A percentile compares a stretch with the other conserved stretches of the same genome.
phyloP scores from a whole-genome alignment of 2,113 vertebrate species.

The Bombycilla garrulus region DNA sequence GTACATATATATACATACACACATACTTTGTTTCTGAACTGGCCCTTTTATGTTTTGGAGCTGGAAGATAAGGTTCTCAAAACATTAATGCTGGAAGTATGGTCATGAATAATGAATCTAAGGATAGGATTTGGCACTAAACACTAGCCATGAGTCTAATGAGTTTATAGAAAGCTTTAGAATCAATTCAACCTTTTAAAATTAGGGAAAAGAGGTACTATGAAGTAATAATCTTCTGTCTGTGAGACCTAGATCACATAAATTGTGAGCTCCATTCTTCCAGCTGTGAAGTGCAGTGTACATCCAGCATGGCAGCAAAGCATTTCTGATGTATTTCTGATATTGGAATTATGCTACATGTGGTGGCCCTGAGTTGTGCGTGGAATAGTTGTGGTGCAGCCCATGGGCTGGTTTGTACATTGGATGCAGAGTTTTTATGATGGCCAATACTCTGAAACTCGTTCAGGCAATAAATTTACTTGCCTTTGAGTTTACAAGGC shows the following conservation, averaged over 20 bases:
- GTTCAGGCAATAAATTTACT: conserved; percentile 82
- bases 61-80: not conserved
- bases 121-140: not conserved
- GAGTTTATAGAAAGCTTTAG: not conserved
- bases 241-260: not conserved
- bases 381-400: conserved; percentile 46
- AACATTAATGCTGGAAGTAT: not conserved
- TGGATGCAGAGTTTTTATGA: conserved; percentile 75
- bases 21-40: not conserved
- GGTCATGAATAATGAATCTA: not conserved
- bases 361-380: conserved; percentile 26
- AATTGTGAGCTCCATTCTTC: not conserved
- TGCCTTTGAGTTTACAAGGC: conserved; percentile 86
- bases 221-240: not conserved
- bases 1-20: not conserved
- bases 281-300: not conserved
- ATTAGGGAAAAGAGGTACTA: not conserved
- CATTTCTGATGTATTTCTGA: not conserved
- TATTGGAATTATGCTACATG: conserved; percentile 36
- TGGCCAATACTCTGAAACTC: conserved; percentile 79
- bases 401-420: conserved; percentile 69
- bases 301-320: not conserved
- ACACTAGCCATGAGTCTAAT: not conserved
- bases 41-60: not conserved
- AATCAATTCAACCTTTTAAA: not conserved